Base-by-base conservation (phyloP, 2,113 vertebrate species). In the Vidua chalybeata region DNA sequence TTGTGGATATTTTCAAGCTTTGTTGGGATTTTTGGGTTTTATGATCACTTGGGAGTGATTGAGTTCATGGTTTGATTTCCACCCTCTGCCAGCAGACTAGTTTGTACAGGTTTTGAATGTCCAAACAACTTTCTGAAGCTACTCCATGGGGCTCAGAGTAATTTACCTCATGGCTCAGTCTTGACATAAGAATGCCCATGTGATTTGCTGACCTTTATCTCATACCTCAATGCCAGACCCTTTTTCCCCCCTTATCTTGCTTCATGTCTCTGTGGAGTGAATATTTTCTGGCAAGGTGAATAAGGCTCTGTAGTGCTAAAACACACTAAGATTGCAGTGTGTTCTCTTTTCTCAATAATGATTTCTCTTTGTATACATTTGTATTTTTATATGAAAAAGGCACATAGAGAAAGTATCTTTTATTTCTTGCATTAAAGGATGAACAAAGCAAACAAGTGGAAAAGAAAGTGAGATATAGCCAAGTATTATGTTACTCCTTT, bases 181-280 rank as follows among this genome's bases (percentile, higher is more conserved):
- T 87, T 92, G 90, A 94, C 91, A 84, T 63, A 37, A 68, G 76
- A 81, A 80, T 59, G 46, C 80, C 81, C n/a, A 5, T 93, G 83
- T 83, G 94, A 72, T 87, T 87, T 96, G 54, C 88, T 95, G 94
- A 96, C 91, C 91, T 95, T 95, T 94, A 61, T 76, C 49, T 95
- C 6, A 0, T n/a, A 55, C 51, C 55, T 94, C 79, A 62, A 14
- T 30, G 43, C 5, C 2, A 54, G 84, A 58, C 45, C 27, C 37
- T 48, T 87, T 79, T 73, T 37, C 39, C 2, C 4, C 41, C 56
- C 41, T 58, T 77, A 55, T 59, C 87, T 93, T 55, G 27, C 55
- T 89, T 94, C 45, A 13, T 28, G 39, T 88, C 74, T 88, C 74
- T 83, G 24, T 76, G 39, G 71, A 52, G 45, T 54, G 28, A 46